These are phyloP conservation scores for Xiphorhynchus erythropygius DNA, from an alignment of 2,797 vertebrate genomes.

Conservation along the genomic window DNA sequence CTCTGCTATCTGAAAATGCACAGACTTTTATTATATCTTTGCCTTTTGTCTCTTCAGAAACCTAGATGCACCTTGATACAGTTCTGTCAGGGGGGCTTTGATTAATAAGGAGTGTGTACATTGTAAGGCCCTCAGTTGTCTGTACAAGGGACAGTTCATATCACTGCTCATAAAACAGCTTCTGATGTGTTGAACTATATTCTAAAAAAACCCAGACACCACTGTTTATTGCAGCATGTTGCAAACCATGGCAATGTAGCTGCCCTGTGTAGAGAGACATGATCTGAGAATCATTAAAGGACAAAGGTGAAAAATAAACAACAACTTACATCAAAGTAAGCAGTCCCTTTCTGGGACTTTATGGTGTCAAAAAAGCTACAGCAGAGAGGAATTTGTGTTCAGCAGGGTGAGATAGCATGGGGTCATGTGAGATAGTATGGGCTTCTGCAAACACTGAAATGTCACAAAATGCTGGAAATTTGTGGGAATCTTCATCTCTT, in stretches of 20 bases:
- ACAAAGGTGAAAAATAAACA: not conserved
- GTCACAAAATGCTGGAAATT: not conserved
- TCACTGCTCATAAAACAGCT: not conserved
- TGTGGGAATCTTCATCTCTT: not conserved
- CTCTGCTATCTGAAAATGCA: not conserved
- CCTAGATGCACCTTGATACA: not conserved
- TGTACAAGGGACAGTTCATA: not conserved
- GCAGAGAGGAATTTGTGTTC: not conserved
- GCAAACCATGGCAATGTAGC: rapidly evolving
- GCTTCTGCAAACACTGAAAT: not conserved
- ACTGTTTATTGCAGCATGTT: not conserved
- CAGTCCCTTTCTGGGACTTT: not conserved
- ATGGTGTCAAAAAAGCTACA: not conserved
- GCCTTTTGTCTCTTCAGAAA: not conserved
- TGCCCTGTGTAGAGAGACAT: not conserved
- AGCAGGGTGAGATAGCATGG: not conserved
- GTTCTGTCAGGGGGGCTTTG: not conserved
- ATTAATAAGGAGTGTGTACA: not conserved
- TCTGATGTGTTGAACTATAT: not conserved
- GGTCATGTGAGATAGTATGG: not conserved
- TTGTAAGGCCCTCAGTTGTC: not conserved
- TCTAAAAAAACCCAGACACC: not conserved
- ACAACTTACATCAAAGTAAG: not conserved
- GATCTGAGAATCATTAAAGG: not conserved
- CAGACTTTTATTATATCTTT: not conserved